Base-by-base conservation (phyloP, 1,140 invertebrate genomes). In the Papilio helenus region DNA sequence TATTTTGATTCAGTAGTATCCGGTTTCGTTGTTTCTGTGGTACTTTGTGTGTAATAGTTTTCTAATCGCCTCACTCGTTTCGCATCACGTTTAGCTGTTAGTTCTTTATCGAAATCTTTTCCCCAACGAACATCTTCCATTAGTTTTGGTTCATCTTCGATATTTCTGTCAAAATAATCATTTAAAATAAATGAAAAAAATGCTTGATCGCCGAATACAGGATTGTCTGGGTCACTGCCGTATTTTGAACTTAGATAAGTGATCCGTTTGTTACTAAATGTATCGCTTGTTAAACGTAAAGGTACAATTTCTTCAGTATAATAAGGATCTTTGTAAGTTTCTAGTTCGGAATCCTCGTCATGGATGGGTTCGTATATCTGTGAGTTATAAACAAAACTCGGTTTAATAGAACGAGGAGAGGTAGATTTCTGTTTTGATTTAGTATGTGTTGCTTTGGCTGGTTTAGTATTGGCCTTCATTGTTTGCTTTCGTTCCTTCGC, bases 151-250 rank as follows among this genome's bases (percentile, higher is more conserved):
- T 93, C 90, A n/a, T 92, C 88, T 39, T 91, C 89, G 49, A 85
- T 73, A 79, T 82, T 87, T 77, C 84, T 91, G 79, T 92, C 88
- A 81, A 86, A 90, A 81, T 93, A 93, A 79, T 92, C 92, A 73
- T 88, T 90, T 20, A 93, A 72, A 46, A 91, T 84, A 79, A 86
- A 91, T 18, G 90, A 92, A 73, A 92, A 89, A 80, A 92, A 92
- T 16, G 90, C 88, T 76, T 87, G 81, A 72, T 93, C 81, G 12
- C 90, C 90, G 58, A 79, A 81, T 39, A 91, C 86, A 10, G 92
- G 91, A 81, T 90, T 92, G 65, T 90, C 87, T 12, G 85, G 20
- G 20, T 51, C 29, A 71, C 65, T 44, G 23, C 61, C 73, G 72
- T 79, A 73, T 44, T 81, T 79, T 26, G 80, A 77, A 78, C 72